Evolutionary conservation across 2,888 invertebrate genomes (phyloP).

Genomic region (Agrotis puta): DNA sequence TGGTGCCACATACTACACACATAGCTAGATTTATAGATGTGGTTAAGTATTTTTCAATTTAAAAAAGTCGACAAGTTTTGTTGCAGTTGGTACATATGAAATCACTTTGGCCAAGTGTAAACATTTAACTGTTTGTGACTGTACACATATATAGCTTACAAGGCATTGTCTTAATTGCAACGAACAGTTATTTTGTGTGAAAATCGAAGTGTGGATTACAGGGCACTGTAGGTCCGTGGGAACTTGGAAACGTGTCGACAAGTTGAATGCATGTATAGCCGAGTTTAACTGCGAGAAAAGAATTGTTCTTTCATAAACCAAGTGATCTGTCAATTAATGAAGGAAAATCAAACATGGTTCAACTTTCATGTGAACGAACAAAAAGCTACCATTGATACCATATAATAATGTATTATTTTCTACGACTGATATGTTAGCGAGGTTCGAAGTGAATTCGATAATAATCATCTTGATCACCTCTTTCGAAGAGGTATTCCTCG

Average conservation of each 20-base stretch:
- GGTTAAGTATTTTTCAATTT: too few species aligned
- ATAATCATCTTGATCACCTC: too few species aligned
- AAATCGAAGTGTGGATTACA: conserved; percentile 51
- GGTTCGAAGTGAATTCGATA: too few species aligned
- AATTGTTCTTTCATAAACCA: not conserved
- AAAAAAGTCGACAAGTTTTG: too few species aligned
- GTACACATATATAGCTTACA: conserved; percentile 16
- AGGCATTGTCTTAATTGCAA: conserved; percentile 47
- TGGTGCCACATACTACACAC: too few species aligned
- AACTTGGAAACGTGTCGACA: conserved; percentile 34
- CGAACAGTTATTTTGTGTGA: conserved; percentile 55
- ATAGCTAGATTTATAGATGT: too few species aligned
- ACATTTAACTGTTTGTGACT: not conserved
- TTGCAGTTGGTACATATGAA: too few species aligned
- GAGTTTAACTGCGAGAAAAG: conserved; percentile 14
- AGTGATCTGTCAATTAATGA: conserved; percentile 15
- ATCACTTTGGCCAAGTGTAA: not conserved
- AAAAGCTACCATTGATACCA: not conserved
- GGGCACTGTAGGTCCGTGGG: conserved; percentile 41
- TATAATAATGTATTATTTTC: too few species aligned
- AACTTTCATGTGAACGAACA: not conserved
- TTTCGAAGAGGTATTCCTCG: too few species aligned
- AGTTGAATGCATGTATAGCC: conserved; percentile 30
- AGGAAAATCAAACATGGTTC: not conserved
- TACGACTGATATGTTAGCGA: too few species aligned